Evolutionary conservation across 2,888 invertebrate species (phyloP).

Genomic region (Limnephilus rhombicus): DNA sequence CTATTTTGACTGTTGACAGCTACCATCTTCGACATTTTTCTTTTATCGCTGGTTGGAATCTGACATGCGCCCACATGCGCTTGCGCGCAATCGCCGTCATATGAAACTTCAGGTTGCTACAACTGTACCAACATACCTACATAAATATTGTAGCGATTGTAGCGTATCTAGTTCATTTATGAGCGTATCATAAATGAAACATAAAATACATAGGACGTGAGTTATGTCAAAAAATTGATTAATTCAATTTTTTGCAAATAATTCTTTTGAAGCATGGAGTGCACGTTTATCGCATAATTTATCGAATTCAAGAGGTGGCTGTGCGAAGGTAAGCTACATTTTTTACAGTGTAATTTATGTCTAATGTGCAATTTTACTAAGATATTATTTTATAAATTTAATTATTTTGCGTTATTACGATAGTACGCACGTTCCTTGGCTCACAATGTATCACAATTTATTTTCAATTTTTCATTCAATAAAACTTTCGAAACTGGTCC

Average conservation of each 20-base stretch:
- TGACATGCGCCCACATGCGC: not conserved
- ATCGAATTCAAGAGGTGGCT: not conserved
- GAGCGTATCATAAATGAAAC: not conserved
- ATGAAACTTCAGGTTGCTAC: not conserved
- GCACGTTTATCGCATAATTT: not conserved
- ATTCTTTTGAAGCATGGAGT: not conserved
- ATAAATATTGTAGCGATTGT: too few relatives aligned
- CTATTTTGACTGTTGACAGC: not conserved
- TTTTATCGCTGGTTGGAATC: not conserved
- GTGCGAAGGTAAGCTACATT: not conserved
- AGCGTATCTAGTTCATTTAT: too few relatives aligned
- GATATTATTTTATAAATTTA: not conserved
- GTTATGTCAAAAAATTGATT: conserved; percentile 1
- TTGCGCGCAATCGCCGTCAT: not conserved
- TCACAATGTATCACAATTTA: not conserved
- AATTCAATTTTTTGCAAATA: not conserved
- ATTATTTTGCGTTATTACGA: not conserved
- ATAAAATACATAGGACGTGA: not conserved
- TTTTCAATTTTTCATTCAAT: not conserved
- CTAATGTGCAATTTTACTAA: not conserved
- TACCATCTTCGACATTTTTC: not conserved
- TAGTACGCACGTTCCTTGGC: not conserved
- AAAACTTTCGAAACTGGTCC: not conserved
- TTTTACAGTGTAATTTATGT: not conserved
- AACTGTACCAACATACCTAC: not conserved